Evolutionary conservation across 2,797 vertebrate species (phyloP), one percentile per base, ranked within the genome.

Genomic region (Streptopelia turtur): DNA sequence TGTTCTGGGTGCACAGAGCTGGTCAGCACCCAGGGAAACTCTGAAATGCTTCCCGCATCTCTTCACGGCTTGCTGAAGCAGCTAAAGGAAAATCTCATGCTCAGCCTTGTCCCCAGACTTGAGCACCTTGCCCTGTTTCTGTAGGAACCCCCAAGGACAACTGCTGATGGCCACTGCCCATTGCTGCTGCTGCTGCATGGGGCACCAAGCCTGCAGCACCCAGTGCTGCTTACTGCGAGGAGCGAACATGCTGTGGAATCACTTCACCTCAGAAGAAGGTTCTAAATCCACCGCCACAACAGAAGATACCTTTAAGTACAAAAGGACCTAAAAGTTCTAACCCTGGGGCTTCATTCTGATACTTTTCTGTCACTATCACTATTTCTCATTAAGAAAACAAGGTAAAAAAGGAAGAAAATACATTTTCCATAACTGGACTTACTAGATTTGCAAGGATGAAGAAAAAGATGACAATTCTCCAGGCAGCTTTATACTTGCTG

Each of bases 91-190:
- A 55, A 45, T 5, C 53, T 22, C n/a, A 3, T 0, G 16, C 56
- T 57, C 74, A 75, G 68, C n/a, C 56, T 55, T 9, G 13, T 9
- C 31, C 59, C 31, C 30, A 16, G 49, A 4, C 47, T 16, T 0
- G 1, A 56, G 41, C 78, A 20, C 35, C 16, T 8, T 16, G 35
- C 31, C 41, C 49, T 5, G 16, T 5, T 53, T 11, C 45, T 28
- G 39, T 8, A 18, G 52, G 20, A 50, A 4, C 23, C 7, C 1
- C 21, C 27, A 7, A 1, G 1, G 1, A 5, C 22, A 39, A 61
- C 49, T 23, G 1, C 45, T 6, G 17, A 3, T 4, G 30, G 3
- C 33, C 65, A 3, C 33, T 6, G 52, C 45, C 57, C 16, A 0
- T 5, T 18, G n/a, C n/a, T n/a, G n/a, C n/a, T n/a, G n/a, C n/a